Base-by-base conservation (phyloP, 2,797 vertebrate species). In the Phoeniculus purpureus region DNA sequence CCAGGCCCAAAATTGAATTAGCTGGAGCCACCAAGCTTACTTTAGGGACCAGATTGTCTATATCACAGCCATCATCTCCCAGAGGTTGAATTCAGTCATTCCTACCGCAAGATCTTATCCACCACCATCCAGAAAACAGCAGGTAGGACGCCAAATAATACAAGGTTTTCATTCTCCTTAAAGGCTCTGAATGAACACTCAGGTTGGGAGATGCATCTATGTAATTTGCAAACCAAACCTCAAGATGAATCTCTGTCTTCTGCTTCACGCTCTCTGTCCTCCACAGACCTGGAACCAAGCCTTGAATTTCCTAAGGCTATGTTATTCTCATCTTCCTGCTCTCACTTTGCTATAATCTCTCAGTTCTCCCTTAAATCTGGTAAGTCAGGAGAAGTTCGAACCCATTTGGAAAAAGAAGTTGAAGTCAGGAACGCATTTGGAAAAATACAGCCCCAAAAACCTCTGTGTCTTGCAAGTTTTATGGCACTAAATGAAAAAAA, bases 1-100 rank as follows among this genome's bases (percentile, higher is more conserved):
- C 26, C 32, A 88, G 81, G 15, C 62, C 54, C 64, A 62, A 85
- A 80, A 85, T 3, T 92, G 68, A 89, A 64, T 91, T 94, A 94
- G 55, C 60, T 85, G 81, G 81, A 67, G 94, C 84, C 76, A 94
- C 54, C 75, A 92, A 89, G 25, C 56, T 93, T 83, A 65, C 34
- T 77, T 85, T 89, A 94, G 73, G 64, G 87, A 86, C 87, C 54
- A 88, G 55, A 73, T 85, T 87, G 78, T 84, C 72, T 78, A 3
- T 45, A 87, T 87, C 51, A 62, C 32, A 73, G 54, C 47, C 66
- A 51, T 81, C 83, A 93, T 89, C 82, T 90, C 48, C 83, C 81
- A 80, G n/a, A 64, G 52, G 60, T 89, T 87, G 62, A 92, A 91
- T 67, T 73, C 54, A 85, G 1, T 32, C 45, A 37, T 71, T 88